Percentiles rank a stretch among this genome's conserved stretches.
phyloP scores from a whole-genome alignment of 2,113 vertebrate species.

The Pluvialis apricaria region DNA sequence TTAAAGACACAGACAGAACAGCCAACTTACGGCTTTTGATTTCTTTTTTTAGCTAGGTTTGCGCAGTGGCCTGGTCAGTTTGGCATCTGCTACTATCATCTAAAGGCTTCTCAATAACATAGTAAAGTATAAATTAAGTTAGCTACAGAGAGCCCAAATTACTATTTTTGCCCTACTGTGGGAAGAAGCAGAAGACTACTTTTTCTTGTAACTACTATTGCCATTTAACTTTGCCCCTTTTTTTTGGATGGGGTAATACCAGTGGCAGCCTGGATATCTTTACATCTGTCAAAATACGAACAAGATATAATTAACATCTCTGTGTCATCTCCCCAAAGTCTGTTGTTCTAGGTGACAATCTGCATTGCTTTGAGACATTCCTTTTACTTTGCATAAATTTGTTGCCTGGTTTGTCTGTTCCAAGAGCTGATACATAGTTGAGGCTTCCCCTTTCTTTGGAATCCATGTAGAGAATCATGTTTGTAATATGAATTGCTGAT shows the following conservation, averaged over 20 bases:
- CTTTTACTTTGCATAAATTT: neutral
- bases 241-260: neutral
- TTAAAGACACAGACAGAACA: neutral
- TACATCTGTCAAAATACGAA: neutral
- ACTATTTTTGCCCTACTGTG: neutral
- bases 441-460: neutral
- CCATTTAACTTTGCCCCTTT: neutral
- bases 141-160: neutral
- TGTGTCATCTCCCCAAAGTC: neutral
- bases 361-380: neutral
- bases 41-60: slow-evolving; percentile 34
- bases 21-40: neutral
- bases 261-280: neutral
- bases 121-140: slow-evolving; percentile 11
- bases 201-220: neutral
- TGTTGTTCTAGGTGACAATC: neutral
- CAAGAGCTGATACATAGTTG: neutral
- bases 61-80: neutral
- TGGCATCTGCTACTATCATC: slow-evolving; percentile 1
- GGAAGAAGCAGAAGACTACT: neutral
- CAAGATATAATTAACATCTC: neutral
- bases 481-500: neutral
- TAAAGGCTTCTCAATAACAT: neutral
- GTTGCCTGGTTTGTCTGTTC: neutral
- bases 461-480: neutral